Evolutionary conservation across 2,113 vertebrate genomes (phyloP).

Genomic region (Callaeas wilsoni): DNA sequence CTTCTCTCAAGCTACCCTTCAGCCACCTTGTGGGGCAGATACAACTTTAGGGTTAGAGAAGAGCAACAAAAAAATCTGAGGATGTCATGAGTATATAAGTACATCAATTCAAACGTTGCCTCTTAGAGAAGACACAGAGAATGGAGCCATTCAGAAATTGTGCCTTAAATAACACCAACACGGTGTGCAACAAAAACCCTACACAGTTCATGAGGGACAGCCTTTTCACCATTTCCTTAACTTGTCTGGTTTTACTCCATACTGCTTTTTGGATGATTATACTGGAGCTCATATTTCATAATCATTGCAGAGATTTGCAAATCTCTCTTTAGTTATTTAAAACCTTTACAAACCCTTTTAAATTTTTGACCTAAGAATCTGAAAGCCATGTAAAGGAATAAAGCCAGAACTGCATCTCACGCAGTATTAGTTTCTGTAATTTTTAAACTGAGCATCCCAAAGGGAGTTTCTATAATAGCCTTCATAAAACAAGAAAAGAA

Average conservation of each 20-base stretch:
- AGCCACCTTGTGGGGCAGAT: background rate
- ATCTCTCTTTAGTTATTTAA: background rate
- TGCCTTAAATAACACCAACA: background rate
- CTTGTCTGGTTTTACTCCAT: background rate
- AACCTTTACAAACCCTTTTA: background rate
- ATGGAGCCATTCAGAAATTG: background rate
- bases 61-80: background rate
- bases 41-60: background rate
- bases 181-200: background rate
- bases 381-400: background rate
- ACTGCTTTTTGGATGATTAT: background rate
- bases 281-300: background rate
- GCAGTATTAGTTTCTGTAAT: conserved; percentile 29
- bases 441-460: conserved; percentile 28
- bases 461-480: background rate
- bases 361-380: conserved; percentile 2
- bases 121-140: background rate
- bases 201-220: background rate
- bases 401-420: background rate
- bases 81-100: background rate
- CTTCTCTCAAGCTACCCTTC: background rate
- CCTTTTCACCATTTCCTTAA: background rate
- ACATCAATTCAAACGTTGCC: background rate
- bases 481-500: conserved; percentile 40
- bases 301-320: background rate